Conservation (phyloP, 2,797 vertebrate genomes). For the Syngnathus acus region DNA sequence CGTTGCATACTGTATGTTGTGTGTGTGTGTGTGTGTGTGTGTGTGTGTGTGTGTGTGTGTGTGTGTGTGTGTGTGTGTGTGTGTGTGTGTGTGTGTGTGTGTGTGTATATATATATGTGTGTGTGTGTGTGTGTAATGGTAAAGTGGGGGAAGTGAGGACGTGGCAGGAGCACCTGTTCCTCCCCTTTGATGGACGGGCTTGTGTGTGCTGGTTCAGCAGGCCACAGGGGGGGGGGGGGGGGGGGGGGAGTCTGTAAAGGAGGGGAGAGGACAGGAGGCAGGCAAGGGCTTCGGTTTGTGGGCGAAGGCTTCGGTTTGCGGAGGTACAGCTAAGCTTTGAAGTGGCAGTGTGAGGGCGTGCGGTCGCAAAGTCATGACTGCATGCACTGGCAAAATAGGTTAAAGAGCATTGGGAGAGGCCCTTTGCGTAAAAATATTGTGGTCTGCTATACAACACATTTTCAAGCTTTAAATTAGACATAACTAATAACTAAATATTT, state of each 20-base stretch:
- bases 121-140: constrained; percentile 1
- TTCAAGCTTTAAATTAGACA: no score
- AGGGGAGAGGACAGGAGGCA: constrained; percentile 10
- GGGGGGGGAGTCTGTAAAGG: constrained; percentile 16
- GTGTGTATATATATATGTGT: neutral
- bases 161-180: constrained; percentile 72
- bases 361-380: neutral
- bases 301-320: neutral
- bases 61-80: no score
- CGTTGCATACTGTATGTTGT: neutral
- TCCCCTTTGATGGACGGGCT: constrained; percentile 69
- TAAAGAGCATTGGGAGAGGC: no score
- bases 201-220: constrained; percentile 78
- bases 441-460: no score
- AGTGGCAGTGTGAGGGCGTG: neutral
- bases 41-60: neutral
- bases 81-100: constrained; percentile 10
- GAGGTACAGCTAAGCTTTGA: neutral
- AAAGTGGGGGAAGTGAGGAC: constrained; percentile 52
- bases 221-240: constrained; percentile 36
- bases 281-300: neutral
- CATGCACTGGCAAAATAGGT: no score
- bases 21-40: constrained; percentile 3
- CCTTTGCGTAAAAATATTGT: no score
- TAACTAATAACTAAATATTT: no score